Percentiles rank a stretch among this genome's conserved stretches.
Conservation (phyloP, 1,140 invertebrate species). For the Drosophila punjabiensis region DNA sequence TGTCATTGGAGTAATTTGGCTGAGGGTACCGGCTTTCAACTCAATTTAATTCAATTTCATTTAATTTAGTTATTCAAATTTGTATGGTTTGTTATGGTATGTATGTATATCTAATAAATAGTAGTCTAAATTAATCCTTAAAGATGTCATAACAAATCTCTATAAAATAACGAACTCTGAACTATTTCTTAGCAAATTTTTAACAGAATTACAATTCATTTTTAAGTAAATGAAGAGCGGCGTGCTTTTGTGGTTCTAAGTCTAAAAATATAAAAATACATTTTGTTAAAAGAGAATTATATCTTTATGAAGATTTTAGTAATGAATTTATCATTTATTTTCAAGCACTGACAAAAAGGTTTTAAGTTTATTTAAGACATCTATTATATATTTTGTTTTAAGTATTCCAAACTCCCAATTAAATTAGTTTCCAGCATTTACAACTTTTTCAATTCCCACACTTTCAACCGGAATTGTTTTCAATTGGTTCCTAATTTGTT, state of each 20-base stretch:
- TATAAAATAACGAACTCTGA: neutral
- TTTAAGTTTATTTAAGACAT: neutral
- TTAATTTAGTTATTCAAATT: neutral
- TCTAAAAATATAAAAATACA: too few relatives aligned
- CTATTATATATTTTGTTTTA: neutral
- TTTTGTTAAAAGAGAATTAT: too few relatives aligned
- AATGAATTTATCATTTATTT: neutral
- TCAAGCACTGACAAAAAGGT: neutral
- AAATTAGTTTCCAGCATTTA: neutral
- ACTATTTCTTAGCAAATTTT: too few relatives aligned
- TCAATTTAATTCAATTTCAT: neutral
- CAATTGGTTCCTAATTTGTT: slow-evolving; percentile 25
- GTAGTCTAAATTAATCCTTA: neutral
- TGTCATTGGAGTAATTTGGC: neutral
- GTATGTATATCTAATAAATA: neutral
- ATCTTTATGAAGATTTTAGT: too few relatives aligned
- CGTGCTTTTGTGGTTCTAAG: too few relatives aligned
- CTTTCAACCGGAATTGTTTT: slow-evolving; percentile 1
- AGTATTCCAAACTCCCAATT: neutral
- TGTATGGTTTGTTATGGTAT: neutral
- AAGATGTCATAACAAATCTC: neutral
- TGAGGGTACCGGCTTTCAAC: neutral
- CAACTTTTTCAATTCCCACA: neutral
- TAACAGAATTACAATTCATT: too few relatives aligned
- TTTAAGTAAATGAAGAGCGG: too few relatives aligned